Base-by-base conservation (phyloP, 2,888 invertebrate genomes). In the Drosophila niveifrons region DNA sequence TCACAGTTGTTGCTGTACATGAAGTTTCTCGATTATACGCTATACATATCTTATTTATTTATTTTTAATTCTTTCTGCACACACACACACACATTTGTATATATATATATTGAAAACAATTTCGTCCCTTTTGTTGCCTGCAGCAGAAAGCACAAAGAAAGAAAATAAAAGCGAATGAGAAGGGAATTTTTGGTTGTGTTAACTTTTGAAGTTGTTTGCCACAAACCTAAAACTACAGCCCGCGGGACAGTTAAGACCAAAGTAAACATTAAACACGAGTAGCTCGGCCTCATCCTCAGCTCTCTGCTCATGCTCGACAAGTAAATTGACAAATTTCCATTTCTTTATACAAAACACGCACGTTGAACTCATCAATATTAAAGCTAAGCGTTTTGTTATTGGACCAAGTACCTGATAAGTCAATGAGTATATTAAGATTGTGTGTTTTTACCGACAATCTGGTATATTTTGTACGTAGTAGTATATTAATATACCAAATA, bases 201-300 rank as follows among this genome's bases (percentile, higher is more conserved):
- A 71, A 83, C 80, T 78, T 83, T 86, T 82, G 46, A 74, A 66
- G 65, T 72, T 55, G 59, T 56, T 34, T 52, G 63, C 50, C 59
- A 53, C 44, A 65, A 69, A 62, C 70, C 86, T 77, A 82, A 79
- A 80, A 85, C 86, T 82, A 85, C 82, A 82, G 64, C 80, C 73
- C 15, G 41, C 29, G 52, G 78, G 52, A 46, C 23, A 44, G 65
- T 62, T 59, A 59, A 62, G 62, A 56, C 55, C 55, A 66, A 81
- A 84, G 75, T 75, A 78, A 84, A 81, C 64, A 71, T 61, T 59
- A 62, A 69, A 66, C 23, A 23, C 23, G 0, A 23, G 23, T 75
- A 72, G 44, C 29, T 59, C 23, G 6, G 23, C 6, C 23, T 23
- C 23, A 23, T 3, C 6, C 23, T 23, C 23, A 23, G 23, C 3